These are phyloP conservation scores for Mandrillus leucophaeus DNA, from an alignment of 2,113 vertebrate genomes.

Conservation along the genomic window DNA sequence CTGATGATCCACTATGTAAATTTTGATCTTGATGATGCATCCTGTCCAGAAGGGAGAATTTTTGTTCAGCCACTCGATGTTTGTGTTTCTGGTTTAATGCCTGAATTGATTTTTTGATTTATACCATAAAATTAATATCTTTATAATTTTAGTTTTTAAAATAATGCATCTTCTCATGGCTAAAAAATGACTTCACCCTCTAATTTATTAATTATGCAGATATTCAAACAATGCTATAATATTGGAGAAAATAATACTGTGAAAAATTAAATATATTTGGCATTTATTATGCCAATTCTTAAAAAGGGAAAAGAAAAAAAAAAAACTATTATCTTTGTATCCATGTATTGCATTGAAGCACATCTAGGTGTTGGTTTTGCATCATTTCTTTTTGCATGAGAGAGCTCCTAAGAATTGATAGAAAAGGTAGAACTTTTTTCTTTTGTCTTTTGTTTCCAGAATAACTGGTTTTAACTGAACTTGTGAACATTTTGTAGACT, in stretches of 20 bases:
- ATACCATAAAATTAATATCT: not conserved
- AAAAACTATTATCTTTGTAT: not conserved
- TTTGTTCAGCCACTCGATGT: not conserved
- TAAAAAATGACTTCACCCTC: not conserved
- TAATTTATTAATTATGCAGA: not conserved
- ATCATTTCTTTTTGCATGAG: not conserved
- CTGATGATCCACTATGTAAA: slow-evolving; percentile 30
- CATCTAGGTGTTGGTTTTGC: not conserved
- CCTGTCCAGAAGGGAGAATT: not conserved
- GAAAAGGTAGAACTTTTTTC: not conserved
- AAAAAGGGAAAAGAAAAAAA: not conserved
- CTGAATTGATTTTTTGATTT: not conserved
- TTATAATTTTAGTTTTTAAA: slow-evolving; percentile 21
- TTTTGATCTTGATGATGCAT: slow-evolving; percentile 1
- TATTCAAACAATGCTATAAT: not conserved
- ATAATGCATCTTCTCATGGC: not conserved
- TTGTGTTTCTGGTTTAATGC: not conserved
- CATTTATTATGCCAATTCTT: not conserved
- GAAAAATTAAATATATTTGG: not conserved
- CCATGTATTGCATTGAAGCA: not conserved
- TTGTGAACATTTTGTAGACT: not conserved
- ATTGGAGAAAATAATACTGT: not conserved
- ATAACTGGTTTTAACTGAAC: not conserved
- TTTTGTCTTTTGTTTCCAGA: not conserved
- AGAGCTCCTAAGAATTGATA: not conserved